These are phyloP conservation scores for Drosophila lacteicornis DNA, from an alignment of 1,140 invertebrate genomes.

Conservation along the genomic window DNA sequence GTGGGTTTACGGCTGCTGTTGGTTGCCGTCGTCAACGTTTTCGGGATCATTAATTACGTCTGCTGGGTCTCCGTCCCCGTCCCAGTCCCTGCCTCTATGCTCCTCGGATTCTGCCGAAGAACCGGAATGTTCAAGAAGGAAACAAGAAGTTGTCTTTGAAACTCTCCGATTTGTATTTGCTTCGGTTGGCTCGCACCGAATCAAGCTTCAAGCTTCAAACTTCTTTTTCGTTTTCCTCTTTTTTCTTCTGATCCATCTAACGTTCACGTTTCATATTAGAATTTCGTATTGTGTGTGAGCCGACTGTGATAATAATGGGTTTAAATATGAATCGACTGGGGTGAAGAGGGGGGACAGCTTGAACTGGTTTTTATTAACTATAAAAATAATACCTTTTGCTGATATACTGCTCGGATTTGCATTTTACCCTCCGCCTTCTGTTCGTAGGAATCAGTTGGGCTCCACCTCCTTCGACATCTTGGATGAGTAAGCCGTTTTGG, in stretches of 20 bases:
- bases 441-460: conserved; percentile 18
- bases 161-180: conserved; percentile 47
- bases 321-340: conserved; percentile 30
- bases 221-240: conserved; percentile 17
- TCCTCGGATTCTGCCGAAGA: conserved; percentile 36
- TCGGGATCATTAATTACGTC: conserved; percentile 81
- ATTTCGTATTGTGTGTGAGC: conserved; percentile 50
- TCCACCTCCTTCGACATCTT: conserved; percentile 14
- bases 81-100: not conserved
- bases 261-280: conserved; percentile 62
- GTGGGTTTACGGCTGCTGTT: conserved; percentile 40
- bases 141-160: conserved; percentile 73
- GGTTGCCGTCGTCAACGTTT: conserved; percentile 68
- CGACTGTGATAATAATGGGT: conserved; percentile 43
- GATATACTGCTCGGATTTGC: conserved; percentile 42
- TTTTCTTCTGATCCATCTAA: conserved; percentile 42
- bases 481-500: conserved; percentile 64
- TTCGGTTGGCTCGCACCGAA: conserved; percentile 16
- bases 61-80: conserved; percentile 39
- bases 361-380: conserved; percentile 43
- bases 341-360: not conserved
- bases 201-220: conserved; percentile 39
- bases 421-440: conserved; percentile 38
- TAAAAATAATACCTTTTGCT: conserved; percentile 34
- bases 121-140: conserved; percentile 79